A percentile compares a stretch with the other conserved stretches of the same genome.
phyloP scores from a whole-genome alignment of 2,113 vertebrate genomes.

The Heteronetta atricapilla region DNA sequence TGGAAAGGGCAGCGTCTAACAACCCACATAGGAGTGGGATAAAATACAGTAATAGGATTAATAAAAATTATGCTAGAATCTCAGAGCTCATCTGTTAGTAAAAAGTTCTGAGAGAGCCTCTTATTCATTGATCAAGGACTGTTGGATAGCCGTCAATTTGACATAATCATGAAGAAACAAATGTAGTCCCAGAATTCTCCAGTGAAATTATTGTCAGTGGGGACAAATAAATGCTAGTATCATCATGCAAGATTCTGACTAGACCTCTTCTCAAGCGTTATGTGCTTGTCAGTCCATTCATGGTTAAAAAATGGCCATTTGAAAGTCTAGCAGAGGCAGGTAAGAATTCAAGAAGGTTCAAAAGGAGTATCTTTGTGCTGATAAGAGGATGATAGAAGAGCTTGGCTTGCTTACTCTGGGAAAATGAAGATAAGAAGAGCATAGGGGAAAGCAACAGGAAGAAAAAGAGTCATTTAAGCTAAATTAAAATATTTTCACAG shows the following conservation, averaged over 20 bases:
- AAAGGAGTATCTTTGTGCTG: not conserved
- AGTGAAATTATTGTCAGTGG: not conserved
- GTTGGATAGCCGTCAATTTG: not conserved
- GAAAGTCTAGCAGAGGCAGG: not conserved
- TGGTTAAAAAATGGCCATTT: not conserved
- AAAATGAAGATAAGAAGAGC: not conserved
- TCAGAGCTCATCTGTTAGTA: not conserved
- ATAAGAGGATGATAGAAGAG: not conserved
- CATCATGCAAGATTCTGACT: not conserved
- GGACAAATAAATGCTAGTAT: not conserved
- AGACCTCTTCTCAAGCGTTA: not conserved
- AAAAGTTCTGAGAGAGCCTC: not conserved
- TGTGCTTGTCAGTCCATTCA: not conserved
- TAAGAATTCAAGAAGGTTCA: not conserved
- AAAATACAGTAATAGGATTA: not conserved
- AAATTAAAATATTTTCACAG: not conserved
- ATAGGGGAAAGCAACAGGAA: not conserved
- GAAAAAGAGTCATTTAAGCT: not conserved
- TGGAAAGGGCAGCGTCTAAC: not conserved
- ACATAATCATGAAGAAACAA: not conserved
- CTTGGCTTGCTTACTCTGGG: not conserved
- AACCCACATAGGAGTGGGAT: not conserved
- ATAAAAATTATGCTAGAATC: not conserved
- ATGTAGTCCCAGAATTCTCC: not conserved
- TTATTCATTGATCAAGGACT: not conserved